A percentile compares a stretch with the other conserved stretches of the same genome.
Conservation (phyloP, 2,888 invertebrate species). For the Hypolimnas misippus region DNA sequence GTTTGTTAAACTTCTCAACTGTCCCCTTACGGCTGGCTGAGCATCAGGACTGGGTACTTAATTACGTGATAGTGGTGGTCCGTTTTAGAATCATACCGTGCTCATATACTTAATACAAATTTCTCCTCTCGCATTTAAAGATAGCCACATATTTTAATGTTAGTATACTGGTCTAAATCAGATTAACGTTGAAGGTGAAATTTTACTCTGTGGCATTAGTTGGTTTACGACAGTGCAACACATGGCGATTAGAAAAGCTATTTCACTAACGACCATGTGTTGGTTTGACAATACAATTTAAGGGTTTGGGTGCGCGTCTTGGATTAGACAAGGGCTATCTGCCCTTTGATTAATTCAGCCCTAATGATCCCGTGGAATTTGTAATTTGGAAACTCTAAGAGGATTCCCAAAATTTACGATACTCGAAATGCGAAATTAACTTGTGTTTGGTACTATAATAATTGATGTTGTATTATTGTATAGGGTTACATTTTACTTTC, state of each 20-base stretch:
- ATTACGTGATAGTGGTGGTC: slow-evolving; percentile 78
- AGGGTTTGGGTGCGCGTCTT: slow-evolving; percentile 59
- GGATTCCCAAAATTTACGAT: slow-evolving; percentile 37
- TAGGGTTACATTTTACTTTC: no score
- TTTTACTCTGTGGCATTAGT: slow-evolving; percentile 43
- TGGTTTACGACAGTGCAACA: slow-evolving; percentile 32
- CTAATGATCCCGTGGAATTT: slow-evolving; percentile 66
- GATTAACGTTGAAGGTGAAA: slow-evolving; percentile 1
- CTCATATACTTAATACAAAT: slow-evolving; percentile 28
- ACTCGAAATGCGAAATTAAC: slow-evolving; percentile 18
- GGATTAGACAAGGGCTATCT: slow-evolving; percentile 62
- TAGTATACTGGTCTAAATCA: slow-evolving; percentile 15
- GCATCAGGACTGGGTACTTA: slow-evolving; percentile 74
- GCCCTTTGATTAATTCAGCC: slow-evolving; percentile 70
- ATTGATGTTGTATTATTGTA: neutral
- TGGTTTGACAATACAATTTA: slow-evolving; percentile 73
- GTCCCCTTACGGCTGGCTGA: slow-evolving; percentile 73
- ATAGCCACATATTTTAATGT: slow-evolving; percentile 6
- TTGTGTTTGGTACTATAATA: neutral
- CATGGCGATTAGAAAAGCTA: slow-evolving; percentile 50
- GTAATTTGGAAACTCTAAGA: slow-evolving; percentile 61
- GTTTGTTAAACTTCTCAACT: slow-evolving; percentile 66
- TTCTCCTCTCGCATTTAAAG: neutral
- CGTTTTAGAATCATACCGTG: slow-evolving; percentile 62
- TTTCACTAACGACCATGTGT: slow-evolving; percentile 63